phyloP scores from a whole-genome alignment of 1,140 invertebrate genomes.

The Leptopilina clavipes region DNA sequence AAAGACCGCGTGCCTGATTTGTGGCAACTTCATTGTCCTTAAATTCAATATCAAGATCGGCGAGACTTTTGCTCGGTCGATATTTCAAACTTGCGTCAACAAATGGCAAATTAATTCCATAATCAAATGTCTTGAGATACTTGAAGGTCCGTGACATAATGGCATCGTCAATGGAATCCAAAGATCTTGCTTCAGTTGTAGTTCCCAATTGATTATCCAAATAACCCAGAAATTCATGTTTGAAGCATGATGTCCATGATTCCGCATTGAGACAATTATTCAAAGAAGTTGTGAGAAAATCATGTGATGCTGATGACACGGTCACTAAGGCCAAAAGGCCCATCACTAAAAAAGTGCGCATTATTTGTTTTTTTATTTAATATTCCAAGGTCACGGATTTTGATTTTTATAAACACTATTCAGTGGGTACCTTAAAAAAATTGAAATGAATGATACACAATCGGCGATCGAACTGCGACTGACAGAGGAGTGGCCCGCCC shows the following conservation, averaged over 20 bases:
- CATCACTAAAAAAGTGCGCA: slow-evolving; percentile 61
- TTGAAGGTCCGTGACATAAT: slow-evolving; percentile 82
- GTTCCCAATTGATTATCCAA: slow-evolving; percentile 82
- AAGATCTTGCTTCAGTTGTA: slow-evolving; percentile 75
- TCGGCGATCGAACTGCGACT: slow-evolving; percentile 74
- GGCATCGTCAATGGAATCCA: slow-evolving; percentile 82
- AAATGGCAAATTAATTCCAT: slow-evolving; percentile 80
- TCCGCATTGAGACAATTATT: slow-evolving; percentile 82
- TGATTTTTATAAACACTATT: slow-evolving; percentile 31
- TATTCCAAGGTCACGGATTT: slow-evolving; percentile 51
- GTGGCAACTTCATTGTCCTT: slow-evolving; percentile 80
- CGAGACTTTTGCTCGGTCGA: slow-evolving; percentile 69
- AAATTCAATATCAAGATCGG: slow-evolving; percentile 80
- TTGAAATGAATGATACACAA: slow-evolving; percentile 58
- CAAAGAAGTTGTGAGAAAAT: slow-evolving; percentile 82
- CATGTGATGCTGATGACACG: slow-evolving; percentile 71
- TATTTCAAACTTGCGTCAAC: slow-evolving; percentile 72
- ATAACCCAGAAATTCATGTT: slow-evolving; percentile 82
- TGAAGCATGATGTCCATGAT: slow-evolving; percentile 81
- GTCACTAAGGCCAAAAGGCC: slow-evolving; percentile 58
- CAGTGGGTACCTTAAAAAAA: slow-evolving; percentile 37
- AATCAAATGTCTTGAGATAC: slow-evolving; percentile 82
- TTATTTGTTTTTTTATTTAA: slow-evolving; percentile 46
- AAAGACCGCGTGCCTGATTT: slow-evolving; percentile 79
- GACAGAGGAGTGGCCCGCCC: slow-evolving; percentile 72